These are phyloP conservation scores for Artibeus lituratus DNA, from an alignment of 2,797 vertebrate species.

Conservation along the genomic window DNA sequence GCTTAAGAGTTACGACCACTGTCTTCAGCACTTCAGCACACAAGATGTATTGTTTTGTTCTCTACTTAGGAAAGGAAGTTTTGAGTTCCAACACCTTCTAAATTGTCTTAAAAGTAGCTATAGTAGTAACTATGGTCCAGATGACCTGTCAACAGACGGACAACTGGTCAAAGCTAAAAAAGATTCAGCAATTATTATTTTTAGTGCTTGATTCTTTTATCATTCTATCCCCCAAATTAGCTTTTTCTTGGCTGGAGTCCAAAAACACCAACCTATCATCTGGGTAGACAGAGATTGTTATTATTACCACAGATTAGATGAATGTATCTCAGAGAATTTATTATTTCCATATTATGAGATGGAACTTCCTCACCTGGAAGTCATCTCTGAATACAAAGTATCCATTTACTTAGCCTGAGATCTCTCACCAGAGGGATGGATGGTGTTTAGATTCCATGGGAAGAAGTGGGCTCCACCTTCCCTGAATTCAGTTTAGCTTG, in stretches of 20 bases:
- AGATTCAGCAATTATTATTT: constrained; percentile 13
- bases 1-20: background rate
- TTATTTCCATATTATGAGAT: constrained; percentile 58
- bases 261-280: constrained; percentile 34
- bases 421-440: constrained; percentile 37
- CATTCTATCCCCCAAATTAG: constrained; percentile 35
- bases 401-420: constrained; percentile 25
- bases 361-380: constrained; percentile 55
- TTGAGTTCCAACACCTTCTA: constrained; percentile 19
- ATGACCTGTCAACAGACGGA: constrained; percentile 3
- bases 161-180: constrained; percentile 17
- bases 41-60: constrained; percentile 28
- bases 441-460: constrained; percentile 52
- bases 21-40: constrained; percentile 22
- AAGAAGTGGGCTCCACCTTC: constrained; percentile 44
- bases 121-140: background rate
- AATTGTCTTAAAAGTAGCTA: constrained; percentile 22
- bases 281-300: constrained; percentile 41
- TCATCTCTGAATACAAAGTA: constrained; percentile 60
- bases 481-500: constrained; percentile 11
- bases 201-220: constrained; percentile 49
- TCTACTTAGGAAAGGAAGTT: constrained; percentile 46
- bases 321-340: constrained; percentile 69
- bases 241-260: constrained; percentile 42
- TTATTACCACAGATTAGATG: constrained; percentile 64